phyloP scores from a whole-genome alignment of 2,888 invertebrate genomes.

The Ditula angustiorana region DNA sequence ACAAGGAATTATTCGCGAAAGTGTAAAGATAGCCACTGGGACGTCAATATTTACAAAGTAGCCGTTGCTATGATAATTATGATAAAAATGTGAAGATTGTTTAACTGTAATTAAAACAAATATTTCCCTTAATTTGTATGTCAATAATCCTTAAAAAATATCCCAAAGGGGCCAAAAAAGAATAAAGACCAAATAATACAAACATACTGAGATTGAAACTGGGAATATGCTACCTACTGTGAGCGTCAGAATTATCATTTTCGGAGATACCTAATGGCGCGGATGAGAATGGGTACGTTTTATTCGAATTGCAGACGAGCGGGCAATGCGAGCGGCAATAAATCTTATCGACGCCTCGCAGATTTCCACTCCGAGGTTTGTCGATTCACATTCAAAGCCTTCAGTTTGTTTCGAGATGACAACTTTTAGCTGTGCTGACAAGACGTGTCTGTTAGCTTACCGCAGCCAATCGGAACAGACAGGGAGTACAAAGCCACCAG shows the following conservation, averaged over 20 bases:
- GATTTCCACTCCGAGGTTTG: neutral
- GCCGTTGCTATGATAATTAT: constrained; percentile 4
- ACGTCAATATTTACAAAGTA: constrained; percentile 19
- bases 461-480: constrained; percentile 12
- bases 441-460: constrained; percentile 1
- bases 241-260: neutral
- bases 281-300: neutral
- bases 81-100: neutral
- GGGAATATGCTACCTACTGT: neutral
- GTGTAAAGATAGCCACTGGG: constrained; percentile 16
- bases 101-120: too few relatives aligned
- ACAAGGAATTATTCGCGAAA: constrained; percentile 17
- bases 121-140: too few relatives aligned
- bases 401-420: neutral
- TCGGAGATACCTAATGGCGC: neutral
- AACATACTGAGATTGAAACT: neutral
- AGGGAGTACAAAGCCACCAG: neutral
- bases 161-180: too few relatives aligned
- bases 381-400: neutral
- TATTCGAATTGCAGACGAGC: neutral
- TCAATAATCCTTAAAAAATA: too few relatives aligned
- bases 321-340: neutral
- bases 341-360: constrained; percentile 1
- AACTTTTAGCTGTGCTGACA: neutral
- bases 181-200: too few relatives aligned